Percentiles rank a stretch among this genome's conserved stretches.
These are phyloP conservation scores for Ichneumoninae sp. DNA, from an alignment of 2,888 invertebrate species.

Conservation along the genomic window DNA sequence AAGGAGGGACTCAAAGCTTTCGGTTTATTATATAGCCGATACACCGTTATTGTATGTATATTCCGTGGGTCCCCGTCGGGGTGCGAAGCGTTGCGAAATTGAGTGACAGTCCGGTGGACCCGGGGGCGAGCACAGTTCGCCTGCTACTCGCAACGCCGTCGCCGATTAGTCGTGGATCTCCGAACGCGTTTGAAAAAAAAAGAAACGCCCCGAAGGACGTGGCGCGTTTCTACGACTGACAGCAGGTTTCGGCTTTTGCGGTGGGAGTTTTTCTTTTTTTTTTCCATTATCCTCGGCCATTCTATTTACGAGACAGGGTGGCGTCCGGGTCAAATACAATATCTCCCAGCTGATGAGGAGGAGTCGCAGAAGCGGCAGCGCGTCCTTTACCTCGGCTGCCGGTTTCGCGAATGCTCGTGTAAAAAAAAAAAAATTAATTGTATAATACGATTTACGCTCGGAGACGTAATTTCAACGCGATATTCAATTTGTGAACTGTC, in stretches of 20 bases:
- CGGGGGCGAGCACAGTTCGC: slow-evolving; percentile 16
- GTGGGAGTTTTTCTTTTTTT: slow-evolving; percentile 25
- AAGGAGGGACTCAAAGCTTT: slow-evolving; percentile 6
- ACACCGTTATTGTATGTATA: slow-evolving; percentile 31
- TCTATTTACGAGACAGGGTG: slow-evolving; percentile 47
- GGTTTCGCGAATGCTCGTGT: slow-evolving; percentile 5
- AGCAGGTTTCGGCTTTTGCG: slow-evolving; percentile 40
- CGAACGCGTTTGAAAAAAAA: slow-evolving; percentile 47
- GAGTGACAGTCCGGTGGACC: slow-evolving; percentile 66
- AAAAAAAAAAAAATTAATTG: slow-evolving; percentile 12
- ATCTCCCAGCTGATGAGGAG: slow-evolving; percentile 33
- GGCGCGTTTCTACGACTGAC: slow-evolving; percentile 29
- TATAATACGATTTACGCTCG: slow-evolving; percentile 21
- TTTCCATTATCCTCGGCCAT: slow-evolving; percentile 15
- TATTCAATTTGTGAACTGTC: slow-evolving; percentile 68
- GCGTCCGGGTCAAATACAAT: slow-evolving; percentile 34
- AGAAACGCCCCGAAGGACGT: slow-evolving; percentile 33
- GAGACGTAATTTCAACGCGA: slow-evolving; percentile 14
- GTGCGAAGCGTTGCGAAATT: slow-evolving; percentile 69
- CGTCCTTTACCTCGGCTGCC: slow-evolving; percentile 2
- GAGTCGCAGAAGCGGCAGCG: slow-evolving; percentile 20
- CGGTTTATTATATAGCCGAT: slow-evolving; percentile 21
- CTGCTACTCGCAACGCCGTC: slow-evolving; percentile 52
- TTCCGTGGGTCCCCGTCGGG: slow-evolving; percentile 45
- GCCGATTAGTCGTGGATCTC: slow-evolving; percentile 64